Base-by-base conservation (phyloP, 2,797 vertebrate species). In the Delichon dasypus region DNA sequence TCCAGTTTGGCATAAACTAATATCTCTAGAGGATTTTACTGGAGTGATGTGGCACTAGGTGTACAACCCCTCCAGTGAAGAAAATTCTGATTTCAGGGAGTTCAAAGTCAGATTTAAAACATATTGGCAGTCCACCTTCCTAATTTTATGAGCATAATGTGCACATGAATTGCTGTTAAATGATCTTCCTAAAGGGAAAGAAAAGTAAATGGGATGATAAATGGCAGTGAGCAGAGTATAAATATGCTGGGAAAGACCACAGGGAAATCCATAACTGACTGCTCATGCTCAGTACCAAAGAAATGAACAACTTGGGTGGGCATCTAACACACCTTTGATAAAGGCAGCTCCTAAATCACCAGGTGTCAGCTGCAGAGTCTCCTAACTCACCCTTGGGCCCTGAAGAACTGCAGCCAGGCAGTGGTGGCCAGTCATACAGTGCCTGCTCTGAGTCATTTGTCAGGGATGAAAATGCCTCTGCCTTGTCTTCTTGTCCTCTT, bases 61-160 rank as follows among this genome's bases (percentile, higher is more conserved):
- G 30, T 61, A 32, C 29, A 32, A 50, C 45, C 17, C 66, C 79
- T 62, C 40, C 48, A 78, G 53, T 29, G 40, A 91, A 66, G 62
- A 58, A 85, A 87, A 58, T 19, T 62, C 40, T 30, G 34, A 86
- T 66, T 89, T 66, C 32, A 53, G 6, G 23, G 61, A 92, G 42
- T n/a, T 47, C 27, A 23, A 40, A 76, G 36, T 50, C 72, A 61
- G 26, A 11, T 71, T 94, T 89, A 62, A 85, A 58, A 71, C 30
- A 62, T 62, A 47, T 12, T 62, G 15, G 14, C 79, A 87, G 61
- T 88, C 84, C 10, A 26, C 75, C 16, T 66, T 83, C 40, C 20
- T 89, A 85, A 77, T 83, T 88, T 96, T 77, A 93, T 45, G 89
- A 62, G 50, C 21, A 83, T 68, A 83, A 83, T 90, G 77, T 57